A percentile compares a stretch with the other conserved stretches of the same genome.
phyloP scores from a whole-genome alignment of 1,140 invertebrate genomes.

The Bombus difficillimus region DNA sequence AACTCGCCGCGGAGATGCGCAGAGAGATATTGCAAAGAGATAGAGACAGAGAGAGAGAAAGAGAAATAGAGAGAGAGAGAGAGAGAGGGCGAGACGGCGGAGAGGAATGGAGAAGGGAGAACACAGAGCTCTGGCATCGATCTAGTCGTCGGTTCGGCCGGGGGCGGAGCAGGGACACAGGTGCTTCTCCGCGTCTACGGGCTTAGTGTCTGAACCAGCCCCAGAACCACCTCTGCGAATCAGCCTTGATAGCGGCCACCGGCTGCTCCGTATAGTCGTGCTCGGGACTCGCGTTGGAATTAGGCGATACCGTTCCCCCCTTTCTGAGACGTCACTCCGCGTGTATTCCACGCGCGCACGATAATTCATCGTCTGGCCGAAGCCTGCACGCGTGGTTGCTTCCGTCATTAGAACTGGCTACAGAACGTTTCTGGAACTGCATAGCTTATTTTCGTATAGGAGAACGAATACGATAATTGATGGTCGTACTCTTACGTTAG shows the following conservation, averaged over 20 bases:
- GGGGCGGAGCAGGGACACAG: conserved; percentile 76
- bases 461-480: not conserved
- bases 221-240: conserved; percentile 70
- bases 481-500: not conserved
- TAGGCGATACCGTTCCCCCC: conserved; percentile 45
- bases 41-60: conserved; percentile 52
- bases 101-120: conserved; percentile 60
- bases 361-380: conserved; percentile 35
- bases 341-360: conserved; percentile 18
- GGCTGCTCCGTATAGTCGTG: conserved; percentile 62
- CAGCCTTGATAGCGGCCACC: conserved; percentile 67
- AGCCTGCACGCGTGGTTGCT: not conserved
- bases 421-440: not conserved
- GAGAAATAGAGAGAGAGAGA: not conserved
- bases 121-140: conserved; percentile 71
- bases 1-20: conserved; percentile 70
- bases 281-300: conserved; percentile 54
- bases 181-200: conserved; percentile 75
- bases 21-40: conserved; percentile 72
- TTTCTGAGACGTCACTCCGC: conserved; percentile 25
- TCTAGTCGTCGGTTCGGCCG: conserved; percentile 74
- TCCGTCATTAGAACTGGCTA: not conserved
- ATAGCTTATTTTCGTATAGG: not conserved
- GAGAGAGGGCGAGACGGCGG: conserved; percentile 28
- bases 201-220: conserved; percentile 75